Conservation (phyloP, 2,888 invertebrate species). For the Dolomedes plantarius region DNA sequence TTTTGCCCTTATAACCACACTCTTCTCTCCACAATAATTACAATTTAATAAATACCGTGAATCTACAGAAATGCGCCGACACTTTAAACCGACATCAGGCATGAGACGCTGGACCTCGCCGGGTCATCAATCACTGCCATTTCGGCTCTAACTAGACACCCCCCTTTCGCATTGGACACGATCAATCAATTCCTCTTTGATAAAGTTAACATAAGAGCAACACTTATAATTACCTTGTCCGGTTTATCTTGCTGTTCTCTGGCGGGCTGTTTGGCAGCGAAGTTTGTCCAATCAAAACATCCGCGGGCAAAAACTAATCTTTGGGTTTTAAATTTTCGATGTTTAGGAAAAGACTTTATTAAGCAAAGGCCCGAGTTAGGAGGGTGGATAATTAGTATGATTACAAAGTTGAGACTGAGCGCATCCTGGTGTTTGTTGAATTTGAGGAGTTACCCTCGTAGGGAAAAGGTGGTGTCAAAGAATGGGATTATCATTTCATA, state of each 20-base stretch:
- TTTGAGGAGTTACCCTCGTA: too few species aligned
- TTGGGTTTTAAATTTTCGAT: background rate
- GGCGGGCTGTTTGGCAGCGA: background rate
- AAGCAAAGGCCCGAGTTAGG: background rate
- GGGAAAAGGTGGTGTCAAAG: too few species aligned
- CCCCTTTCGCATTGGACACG: background rate
- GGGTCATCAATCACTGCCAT: conserved; percentile 10
- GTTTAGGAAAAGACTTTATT: background rate
- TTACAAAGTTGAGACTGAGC: too few species aligned
- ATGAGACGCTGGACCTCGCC: background rate
- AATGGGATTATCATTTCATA: too few species aligned
- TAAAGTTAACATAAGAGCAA: conserved; percentile 5
- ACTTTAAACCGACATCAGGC: background rate
- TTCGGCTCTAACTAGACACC: background rate
- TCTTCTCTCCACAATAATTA: background rate
- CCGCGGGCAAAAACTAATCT: background rate
- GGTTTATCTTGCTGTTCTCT: background rate
- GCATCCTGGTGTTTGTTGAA: too few species aligned
- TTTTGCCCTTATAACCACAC: too few species aligned
- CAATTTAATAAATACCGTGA: conserved; percentile 14
- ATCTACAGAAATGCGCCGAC: background rate
- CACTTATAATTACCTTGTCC: conserved; percentile 13
- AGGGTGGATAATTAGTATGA: too few species aligned
- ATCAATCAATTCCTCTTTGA: conserved; percentile 13
- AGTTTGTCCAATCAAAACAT: background rate